Evolutionary conservation across 2,888 invertebrate genomes (phyloP), one percentile per base, ranked within the genome.

Genomic region (Coenonympha arcania): DNA sequence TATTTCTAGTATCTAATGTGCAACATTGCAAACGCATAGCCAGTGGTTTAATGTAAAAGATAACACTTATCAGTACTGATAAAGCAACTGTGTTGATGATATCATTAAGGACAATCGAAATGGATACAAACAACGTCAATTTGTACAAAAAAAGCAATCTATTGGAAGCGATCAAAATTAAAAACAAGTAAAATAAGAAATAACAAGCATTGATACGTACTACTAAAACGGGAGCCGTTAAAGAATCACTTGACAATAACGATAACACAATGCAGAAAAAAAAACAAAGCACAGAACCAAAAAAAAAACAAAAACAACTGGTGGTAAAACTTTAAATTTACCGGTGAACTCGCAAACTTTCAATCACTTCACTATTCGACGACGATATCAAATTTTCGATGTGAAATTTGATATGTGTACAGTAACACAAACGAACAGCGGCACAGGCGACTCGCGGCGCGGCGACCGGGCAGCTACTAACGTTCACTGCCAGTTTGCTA

Each of bases 351-450:
- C 71, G 69, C 69, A 61, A 76, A 78, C 73, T 75, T 77, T 76
- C 66, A 71, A 68, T 72, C 80, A 80, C 77, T 78, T 72, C 81
- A 84, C 83, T 76, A 76, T 70, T 72, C 68, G 76, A 85, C 85
- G 69, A 85, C 85, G 59, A 81, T 83, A 85, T 81, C 84, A 81
- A 85, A 84, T 79, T 86, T 85, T 80, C 76, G 68, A 78, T 78
- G 76, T 78, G 79, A 85, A 86, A 86, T 82, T 82, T 76, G 84
- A 86, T 84, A 85, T 80, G 85, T 85, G 85, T 78, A 75, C 76
- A 66, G 65, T 61, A 58, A 61, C 50, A 48, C 50, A 48, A 48
- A 62, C 55, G 56, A 60, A 61, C 57, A 58, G 54, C 60, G 53
- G 48, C 53, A 43, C 56, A 69, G 66, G 62, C 69, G 57, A 68